Percentiles rank a stretch among this genome's conserved stretches.
Evolutionary conservation across 1,140 invertebrate species (phyloP).

Genomic region (Aphaenogaster floridana): DNA sequence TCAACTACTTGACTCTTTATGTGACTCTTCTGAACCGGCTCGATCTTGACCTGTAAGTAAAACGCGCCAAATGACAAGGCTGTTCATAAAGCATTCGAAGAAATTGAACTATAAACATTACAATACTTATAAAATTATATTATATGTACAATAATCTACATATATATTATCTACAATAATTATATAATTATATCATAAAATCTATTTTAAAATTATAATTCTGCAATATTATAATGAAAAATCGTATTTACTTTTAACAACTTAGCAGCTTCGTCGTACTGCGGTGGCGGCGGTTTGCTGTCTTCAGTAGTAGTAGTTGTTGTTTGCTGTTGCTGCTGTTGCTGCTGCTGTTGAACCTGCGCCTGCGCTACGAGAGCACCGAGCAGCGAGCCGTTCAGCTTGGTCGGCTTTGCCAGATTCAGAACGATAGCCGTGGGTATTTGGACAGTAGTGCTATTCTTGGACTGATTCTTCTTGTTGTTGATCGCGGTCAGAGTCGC

Average conservation of each 20-base stretch:
- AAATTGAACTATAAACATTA: conserved; percentile 4
- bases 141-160: too few species aligned
- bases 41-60: conserved; percentile 82
- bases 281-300: conserved; percentile 87
- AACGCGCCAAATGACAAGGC: conserved; percentile 12
- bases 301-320: conserved; percentile 83
- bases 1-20: conserved; percentile 96
- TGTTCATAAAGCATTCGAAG: neutral
- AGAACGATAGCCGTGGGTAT: conserved; percentile 85
- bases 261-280: conserved; percentile 92
- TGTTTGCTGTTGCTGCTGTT: conserved; percentile 77
- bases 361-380: conserved; percentile 85
- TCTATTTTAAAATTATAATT: neutral
- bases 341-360: conserved; percentile 83
- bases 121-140: conserved; percentile 3
- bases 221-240: neutral
- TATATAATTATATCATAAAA: neutral
- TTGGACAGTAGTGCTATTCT: conserved; percentile 83
- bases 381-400: conserved; percentile 84
- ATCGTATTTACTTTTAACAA: conserved; percentile 86
- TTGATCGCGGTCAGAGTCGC: conserved; percentile 84
- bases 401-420: conserved; percentile 84
- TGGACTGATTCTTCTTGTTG: conserved; percentile 86
- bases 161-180: too few species aligned
- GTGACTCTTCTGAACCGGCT: conserved; percentile 87